These are phyloP conservation scores for Cabera pusaria DNA, from an alignment of 2,888 invertebrate genomes.

Conservation along the genomic window DNA sequence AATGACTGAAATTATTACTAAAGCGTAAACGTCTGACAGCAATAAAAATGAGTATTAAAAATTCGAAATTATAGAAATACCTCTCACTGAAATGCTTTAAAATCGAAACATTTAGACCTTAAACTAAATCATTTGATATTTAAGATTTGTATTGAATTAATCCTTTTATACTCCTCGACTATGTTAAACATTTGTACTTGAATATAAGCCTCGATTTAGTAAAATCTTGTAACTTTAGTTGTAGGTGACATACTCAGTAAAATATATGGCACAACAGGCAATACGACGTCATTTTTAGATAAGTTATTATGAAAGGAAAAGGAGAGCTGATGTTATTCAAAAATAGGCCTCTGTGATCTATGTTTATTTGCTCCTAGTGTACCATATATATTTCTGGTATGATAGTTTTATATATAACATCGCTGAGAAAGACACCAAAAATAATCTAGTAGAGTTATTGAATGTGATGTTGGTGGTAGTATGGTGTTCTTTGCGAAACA, in stretches of 20 bases:
- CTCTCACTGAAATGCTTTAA: conserved; percentile 49
- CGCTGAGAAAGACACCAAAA: conserved; percentile 57
- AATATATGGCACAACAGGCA: conserved; percentile 6
- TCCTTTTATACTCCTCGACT: conserved; percentile 36
- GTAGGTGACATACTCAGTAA: conserved; percentile 3
- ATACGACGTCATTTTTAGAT: no score
- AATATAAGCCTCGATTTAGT: conserved; percentile 21
- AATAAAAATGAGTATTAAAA: conserved; percentile 32
- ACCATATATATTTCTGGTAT: conserved; percentile 17
- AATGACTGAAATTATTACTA: conserved; percentile 16
- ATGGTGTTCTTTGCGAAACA: conserved; percentile 40
- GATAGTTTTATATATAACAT: conserved; percentile 9
- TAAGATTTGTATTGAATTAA: conserved; percentile 27
- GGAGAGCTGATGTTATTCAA: conserved; percentile 2
- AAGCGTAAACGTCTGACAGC: conserved; percentile 18
- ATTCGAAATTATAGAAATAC: conserved; percentile 22
- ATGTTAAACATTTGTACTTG: conserved; percentile 24
- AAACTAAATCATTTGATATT: conserved; percentile 34
- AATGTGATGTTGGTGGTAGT: conserved; percentile 54
- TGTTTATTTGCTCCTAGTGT: not conserved
- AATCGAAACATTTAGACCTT: conserved; percentile 35
- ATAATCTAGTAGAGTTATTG: conserved; percentile 53
- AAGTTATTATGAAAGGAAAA: no score
- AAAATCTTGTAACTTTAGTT: conserved; percentile 5
- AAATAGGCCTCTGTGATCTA: not conserved